Percentiles rank a stretch among this genome's conserved stretches.
phyloP scores from a whole-genome alignment of 2,113 vertebrate genomes.

The Ardeotis arabs region DNA sequence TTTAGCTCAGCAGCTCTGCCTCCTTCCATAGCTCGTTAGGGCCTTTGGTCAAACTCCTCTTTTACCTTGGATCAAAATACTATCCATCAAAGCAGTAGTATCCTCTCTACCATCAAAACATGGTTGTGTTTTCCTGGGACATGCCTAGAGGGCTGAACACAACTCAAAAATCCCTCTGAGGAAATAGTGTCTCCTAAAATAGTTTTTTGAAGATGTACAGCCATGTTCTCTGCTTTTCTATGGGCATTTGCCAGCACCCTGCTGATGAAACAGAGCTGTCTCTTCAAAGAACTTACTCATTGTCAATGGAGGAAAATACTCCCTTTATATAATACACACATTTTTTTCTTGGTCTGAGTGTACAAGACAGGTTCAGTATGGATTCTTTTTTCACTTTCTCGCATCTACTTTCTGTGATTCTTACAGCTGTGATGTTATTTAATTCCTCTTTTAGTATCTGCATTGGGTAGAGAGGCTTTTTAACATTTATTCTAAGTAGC shows the following conservation, averaged over 20 bases:
- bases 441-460: background rate
- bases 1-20: conserved; percentile 18
- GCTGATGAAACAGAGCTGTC: conserved; percentile 31
- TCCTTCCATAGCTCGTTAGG: conserved; percentile 9
- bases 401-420: background rate
- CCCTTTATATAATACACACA: background rate
- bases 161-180: conserved; percentile 44
- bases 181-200: conserved; percentile 56
- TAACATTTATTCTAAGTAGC: background rate
- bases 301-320: conserved; percentile 23
- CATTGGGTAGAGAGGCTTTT: background rate
- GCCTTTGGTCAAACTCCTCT: conserved; percentile 51
- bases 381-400: background rate
- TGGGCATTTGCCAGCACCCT: conserved; percentile 42
- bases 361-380: background rate
- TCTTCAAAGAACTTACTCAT: conserved; percentile 31
- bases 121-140: conserved; percentile 57
- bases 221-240: conserved; percentile 49
- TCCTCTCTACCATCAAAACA: conserved; percentile 57
- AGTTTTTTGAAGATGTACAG: conserved; percentile 46
- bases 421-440: background rate
- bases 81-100: conserved; percentile 64
- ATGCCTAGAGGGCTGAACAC: conserved; percentile 52
- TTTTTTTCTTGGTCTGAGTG: background rate
- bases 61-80: conserved; percentile 63